Conservation (phyloP, 2,797 vertebrate species). For the Parambassis ranga region DNA sequence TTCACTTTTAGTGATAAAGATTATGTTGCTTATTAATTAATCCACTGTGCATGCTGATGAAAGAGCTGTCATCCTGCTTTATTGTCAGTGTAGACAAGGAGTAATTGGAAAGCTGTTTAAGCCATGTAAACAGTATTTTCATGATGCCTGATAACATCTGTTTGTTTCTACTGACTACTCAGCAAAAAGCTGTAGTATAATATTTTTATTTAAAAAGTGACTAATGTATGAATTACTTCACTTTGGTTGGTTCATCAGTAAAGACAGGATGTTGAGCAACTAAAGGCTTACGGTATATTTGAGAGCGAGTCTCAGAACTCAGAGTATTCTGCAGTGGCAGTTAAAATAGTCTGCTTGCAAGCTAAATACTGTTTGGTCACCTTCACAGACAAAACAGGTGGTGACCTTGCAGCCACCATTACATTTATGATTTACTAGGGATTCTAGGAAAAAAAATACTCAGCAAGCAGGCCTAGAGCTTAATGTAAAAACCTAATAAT, state of each 20-base stretch:
- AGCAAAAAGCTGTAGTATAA: too few relatives aligned
- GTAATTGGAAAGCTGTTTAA: neutral
- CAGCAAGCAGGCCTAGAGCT: slow-evolving; percentile 4
- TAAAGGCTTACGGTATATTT: too few relatives aligned
- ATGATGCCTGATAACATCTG: neutral
- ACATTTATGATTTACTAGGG: slow-evolving; percentile 13
- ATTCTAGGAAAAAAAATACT: slow-evolving; percentile 21
- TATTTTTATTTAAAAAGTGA: too few relatives aligned
- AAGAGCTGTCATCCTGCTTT: neutral
- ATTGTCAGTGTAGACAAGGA: neutral
- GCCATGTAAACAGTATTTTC: neutral
- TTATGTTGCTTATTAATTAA: neutral
- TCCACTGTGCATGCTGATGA: neutral
- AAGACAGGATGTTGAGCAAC: neutral
- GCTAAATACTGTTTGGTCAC: slow-evolving; percentile 18
- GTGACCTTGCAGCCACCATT: slow-evolving; percentile 28
- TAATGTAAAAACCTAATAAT: slow-evolving; percentile 31
- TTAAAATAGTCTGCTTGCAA: neutral
- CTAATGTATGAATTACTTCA: neutral
- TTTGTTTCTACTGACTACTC: neutral
- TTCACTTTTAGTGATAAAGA: neutral
- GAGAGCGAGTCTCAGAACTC: too few relatives aligned
- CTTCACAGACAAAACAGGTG: slow-evolving; percentile 24
- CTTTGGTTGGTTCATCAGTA: neutral
- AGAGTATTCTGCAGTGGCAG: neutral